Percentiles rank a stretch among this genome's conserved stretches.
phyloP scores from a whole-genome alignment of 1,140 invertebrate genomes.

The Fopius arisanus region DNA sequence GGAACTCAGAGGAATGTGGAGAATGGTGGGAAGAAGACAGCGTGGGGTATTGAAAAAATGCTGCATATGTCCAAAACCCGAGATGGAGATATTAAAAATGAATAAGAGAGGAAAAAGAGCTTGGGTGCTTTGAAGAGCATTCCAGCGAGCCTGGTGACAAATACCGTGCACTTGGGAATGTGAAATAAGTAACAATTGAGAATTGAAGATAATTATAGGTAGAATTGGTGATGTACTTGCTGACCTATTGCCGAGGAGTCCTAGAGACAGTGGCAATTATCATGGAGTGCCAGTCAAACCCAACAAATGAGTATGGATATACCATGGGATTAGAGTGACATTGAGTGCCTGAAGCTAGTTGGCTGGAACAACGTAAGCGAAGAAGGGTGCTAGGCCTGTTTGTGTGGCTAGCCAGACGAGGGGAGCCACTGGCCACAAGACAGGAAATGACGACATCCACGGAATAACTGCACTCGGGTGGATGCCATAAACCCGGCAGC shows the following conservation, averaged over 20 bases:
- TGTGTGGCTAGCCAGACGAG: slow-evolving; percentile 26
- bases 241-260: slow-evolving; percentile 30
- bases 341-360: not conserved
- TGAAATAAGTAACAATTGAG: slow-evolving; percentile 2
- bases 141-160: not conserved
- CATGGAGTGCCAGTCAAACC: not conserved
- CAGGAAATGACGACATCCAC: slow-evolving; percentile 61
- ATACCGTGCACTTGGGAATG: not conserved
- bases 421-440: slow-evolving; percentile 38
- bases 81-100: not conserved
- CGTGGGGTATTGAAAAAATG: not conserved
- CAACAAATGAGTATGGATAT: not conserved
- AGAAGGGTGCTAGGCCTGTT: not conserved
- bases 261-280: not conserved
- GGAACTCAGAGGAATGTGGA: not conserved
- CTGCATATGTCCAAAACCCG: no score
- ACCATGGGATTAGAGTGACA: slow-evolving; percentile 13
- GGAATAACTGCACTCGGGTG: slow-evolving; percentile 42
- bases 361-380: not conserved
- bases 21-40: not conserved
- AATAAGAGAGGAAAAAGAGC: not conserved
- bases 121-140: not conserved
- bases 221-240: not conserved
- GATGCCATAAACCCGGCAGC: slow-evolving; percentile 46
- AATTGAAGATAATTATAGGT: not conserved